Evolutionary conservation across 2,888 invertebrate genomes (phyloP), one percentile per base, ranked within the genome.

Genomic region (Meteorus colon): DNA sequence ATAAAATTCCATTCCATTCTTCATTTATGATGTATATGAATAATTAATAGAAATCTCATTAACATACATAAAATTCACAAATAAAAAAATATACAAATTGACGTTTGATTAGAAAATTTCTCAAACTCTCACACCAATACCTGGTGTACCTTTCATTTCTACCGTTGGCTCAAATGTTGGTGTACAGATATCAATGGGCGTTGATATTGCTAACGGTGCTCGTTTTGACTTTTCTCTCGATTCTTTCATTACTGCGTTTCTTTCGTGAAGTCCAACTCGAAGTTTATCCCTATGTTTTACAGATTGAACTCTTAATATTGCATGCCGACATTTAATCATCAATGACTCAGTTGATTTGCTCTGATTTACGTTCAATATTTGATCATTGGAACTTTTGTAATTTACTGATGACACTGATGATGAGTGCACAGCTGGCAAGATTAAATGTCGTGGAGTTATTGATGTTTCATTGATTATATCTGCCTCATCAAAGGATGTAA

Each of bases 271-370:
- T 60, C 82, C 81, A 3, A 84, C 75, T 31, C 82, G 77, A 3
- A 84, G 76, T 45, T 82, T 83, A 59, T 81, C 85, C 34, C 82
- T 82, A 76, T 86, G 83, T 16, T 85, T 74, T 34, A 81, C 81
- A 1, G 85, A 80, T 29, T 87, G 86, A 8, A 86, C 78, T 68
- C 82, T 80, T 4, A 86, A 69, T 16, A 87, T 82, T 5, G 84
- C 81, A 51, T 84, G 84, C 24, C 75, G 78, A 62, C 76, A 74
- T 59, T 62, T 78, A 27, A 78, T 80, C 8, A 83, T 81, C 51
- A 89, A 81, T 0, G 89, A 87, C 29, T 88, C 87, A 16, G 84
- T 84, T 8, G 88, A 89, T 63, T 81, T 86, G 75, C 87, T 89
- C 74, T 89, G 88, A 66, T 72, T 73, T 29, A 79, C 79, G 0